Conservation (phyloP, 2,797 vertebrate genomes). For the Podarcis lilfordi region DNA sequence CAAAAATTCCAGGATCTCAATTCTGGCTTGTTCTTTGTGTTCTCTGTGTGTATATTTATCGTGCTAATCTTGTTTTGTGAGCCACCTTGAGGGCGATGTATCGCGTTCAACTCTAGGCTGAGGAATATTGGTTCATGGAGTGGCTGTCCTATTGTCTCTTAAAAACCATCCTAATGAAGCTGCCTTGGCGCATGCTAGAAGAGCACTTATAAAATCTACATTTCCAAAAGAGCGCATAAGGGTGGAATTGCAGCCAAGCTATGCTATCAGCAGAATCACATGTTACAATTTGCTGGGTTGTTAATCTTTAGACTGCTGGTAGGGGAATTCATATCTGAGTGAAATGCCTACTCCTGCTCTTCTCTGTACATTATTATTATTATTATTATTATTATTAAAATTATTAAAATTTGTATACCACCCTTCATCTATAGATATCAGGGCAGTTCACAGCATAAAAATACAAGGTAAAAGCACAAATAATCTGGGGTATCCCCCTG, state of each 20-base stretch:
- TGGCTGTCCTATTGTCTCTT: background rate
- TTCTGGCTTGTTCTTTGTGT: background rate
- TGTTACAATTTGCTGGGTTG: background rate
- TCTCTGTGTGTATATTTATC: no score
- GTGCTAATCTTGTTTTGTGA: background rate
- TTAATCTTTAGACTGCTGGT: background rate
- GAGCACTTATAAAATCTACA: background rate
- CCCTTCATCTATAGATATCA: background rate
- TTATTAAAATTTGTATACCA: no score
- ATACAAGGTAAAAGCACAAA: no score
- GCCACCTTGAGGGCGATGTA: background rate
- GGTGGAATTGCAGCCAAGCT: background rate
- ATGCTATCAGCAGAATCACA: background rate
- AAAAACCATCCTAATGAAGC: background rate
- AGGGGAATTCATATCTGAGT: background rate
- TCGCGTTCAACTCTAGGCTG: background rate
- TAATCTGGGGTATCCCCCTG: no score
- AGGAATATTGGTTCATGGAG: background rate
- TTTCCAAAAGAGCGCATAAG: background rate
- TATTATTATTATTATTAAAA: background rate
- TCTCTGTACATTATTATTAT: background rate
- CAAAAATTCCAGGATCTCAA: background rate
- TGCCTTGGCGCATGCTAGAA: background rate
- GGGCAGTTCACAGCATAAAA: no score
- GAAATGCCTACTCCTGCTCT: background rate